Conservation (phyloP, 2,113 vertebrate species). For the Percopsis transmontana region DNA sequence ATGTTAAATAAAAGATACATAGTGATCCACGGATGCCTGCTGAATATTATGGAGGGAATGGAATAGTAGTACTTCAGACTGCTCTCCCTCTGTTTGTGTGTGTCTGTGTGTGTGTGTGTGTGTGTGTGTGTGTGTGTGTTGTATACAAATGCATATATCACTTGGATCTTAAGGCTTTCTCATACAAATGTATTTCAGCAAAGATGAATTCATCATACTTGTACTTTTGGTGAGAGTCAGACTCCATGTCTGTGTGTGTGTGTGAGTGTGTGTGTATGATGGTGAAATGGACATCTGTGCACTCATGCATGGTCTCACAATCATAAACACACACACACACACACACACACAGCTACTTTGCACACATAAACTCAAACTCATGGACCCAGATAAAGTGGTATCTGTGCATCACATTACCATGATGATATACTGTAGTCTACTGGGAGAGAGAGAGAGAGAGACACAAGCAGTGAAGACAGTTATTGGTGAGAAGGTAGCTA, state of each 20-base stretch:
- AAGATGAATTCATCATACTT: background rate
- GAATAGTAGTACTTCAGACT: too few species aligned
- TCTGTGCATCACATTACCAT: slow-evolving; percentile 28
- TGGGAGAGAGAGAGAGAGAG: background rate
- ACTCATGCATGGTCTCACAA: background rate
- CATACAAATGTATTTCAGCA: background rate
- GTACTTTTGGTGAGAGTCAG: background rate
- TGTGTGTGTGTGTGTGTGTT: background rate
- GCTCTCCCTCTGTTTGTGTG: background rate
- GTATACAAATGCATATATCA: background rate
- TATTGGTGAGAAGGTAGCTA: background rate
- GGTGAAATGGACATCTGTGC: too few species aligned
- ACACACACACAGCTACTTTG: background rate
- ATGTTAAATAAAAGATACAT: too few species aligned
- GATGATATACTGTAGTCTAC: background rate
- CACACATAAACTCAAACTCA: background rate
- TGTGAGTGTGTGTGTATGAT: background rate
- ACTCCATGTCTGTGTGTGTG: background rate
- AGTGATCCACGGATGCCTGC: too few species aligned
- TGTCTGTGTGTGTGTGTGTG: slow-evolving; percentile 3
- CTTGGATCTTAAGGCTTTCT: background rate
- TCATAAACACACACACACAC: background rate
- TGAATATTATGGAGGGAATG: too few species aligned
- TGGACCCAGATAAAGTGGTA: background rate
- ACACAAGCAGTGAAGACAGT: background rate